These are phyloP conservation scores for Cichladusa arquata DNA, from an alignment of 2,113 vertebrate species.

Conservation along the genomic window DNA sequence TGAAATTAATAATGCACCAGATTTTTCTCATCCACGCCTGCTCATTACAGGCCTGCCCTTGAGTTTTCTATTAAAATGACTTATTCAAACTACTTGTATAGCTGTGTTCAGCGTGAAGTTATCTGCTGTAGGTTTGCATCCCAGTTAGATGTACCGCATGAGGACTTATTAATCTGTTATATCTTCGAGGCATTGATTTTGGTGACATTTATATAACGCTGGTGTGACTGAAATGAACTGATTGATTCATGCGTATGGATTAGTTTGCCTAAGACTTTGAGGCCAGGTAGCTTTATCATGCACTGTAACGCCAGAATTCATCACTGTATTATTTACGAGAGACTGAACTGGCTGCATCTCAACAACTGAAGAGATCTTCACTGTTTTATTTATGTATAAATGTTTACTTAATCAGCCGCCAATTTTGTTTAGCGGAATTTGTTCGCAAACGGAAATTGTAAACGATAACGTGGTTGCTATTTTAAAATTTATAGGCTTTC, in stretches of 20 bases:
- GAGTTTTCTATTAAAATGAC: constrained; percentile 36
- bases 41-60: constrained; percentile 3
- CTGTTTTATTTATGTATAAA: constrained; percentile 69
- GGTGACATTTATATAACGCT: constrained; percentile 23
- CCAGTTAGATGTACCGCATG: neutral
- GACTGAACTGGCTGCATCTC: constrained; percentile 57
- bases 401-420: constrained; percentile 64
- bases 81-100: neutral
- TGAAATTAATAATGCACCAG: constrained; percentile 43
- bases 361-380: constrained; percentile 58
- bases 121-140: neutral
- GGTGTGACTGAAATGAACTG: constrained; percentile 47
- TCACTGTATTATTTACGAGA: constrained; percentile 59
- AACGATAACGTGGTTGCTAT: constrained; percentile 45
- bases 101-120: neutral
- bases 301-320: constrained; percentile 53
- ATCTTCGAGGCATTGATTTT: constrained; percentile 44
- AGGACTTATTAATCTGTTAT: neutral
- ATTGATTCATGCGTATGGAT: constrained; percentile 55
- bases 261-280: constrained; percentile 49
- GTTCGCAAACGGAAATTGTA: constrained; percentile 61
- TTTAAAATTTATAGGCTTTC: constrained; percentile 56
- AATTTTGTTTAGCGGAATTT: constrained; percentile 56
- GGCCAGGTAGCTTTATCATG: constrained; percentile 55
- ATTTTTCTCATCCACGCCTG: neutral